Percentiles rank a stretch among this genome's conserved stretches.
Conservation (phyloP, 1,140 invertebrate species). For the Heliconius hewitsoni region DNA sequence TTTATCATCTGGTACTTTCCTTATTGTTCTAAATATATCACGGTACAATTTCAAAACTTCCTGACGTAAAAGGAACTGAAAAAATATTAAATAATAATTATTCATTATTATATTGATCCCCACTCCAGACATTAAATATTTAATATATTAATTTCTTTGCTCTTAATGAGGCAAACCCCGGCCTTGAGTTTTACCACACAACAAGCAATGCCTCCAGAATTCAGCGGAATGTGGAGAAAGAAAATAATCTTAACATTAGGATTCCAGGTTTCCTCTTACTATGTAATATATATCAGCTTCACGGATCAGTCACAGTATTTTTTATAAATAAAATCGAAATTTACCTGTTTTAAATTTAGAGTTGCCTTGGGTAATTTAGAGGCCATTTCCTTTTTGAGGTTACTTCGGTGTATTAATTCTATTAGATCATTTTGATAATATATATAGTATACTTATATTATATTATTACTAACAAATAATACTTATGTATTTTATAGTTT, state of each 20-base stretch:
- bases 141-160: too few species aligned
- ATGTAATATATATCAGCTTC: too few species aligned
- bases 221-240: too few species aligned
- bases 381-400: constrained; percentile 47
- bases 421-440: not conserved
- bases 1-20: constrained; percentile 84
- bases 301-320: too few species aligned
- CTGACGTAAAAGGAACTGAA: constrained; percentile 88
- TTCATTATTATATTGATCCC: not conserved
- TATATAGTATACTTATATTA: not conserved
- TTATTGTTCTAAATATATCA: constrained; percentile 85
- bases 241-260: too few species aligned
- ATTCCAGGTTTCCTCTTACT: too few species aligned
- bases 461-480: not conserved
- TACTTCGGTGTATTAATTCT: not conserved
- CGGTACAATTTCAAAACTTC: constrained; percentile 89
- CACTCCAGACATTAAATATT: too few species aligned
- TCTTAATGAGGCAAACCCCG: too few species aligned
- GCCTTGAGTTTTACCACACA: too few species aligned
- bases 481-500: not conserved
- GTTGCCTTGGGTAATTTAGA: constrained; percentile 79
- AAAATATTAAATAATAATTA: not conserved
- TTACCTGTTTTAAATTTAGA: constrained; percentile 82
- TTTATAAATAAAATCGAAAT: not conserved
- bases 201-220: too few species aligned